Base-by-base conservation (phyloP, 2,888 invertebrate species). In the Hydraecia micacea region DNA sequence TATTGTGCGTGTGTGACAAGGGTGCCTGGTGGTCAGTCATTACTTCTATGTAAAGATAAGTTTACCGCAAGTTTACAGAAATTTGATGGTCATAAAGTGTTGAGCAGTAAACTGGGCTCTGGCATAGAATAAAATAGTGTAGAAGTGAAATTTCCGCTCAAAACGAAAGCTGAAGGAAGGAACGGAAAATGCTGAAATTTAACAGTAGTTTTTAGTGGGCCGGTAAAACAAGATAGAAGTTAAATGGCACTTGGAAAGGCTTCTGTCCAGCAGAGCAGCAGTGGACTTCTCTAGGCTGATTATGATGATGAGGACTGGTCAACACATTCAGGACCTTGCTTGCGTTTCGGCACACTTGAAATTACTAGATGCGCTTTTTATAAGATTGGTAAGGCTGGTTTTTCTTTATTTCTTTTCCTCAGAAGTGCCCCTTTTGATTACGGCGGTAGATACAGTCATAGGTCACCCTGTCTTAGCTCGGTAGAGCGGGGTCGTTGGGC, bases 71-170 rank as follows among this genome's bases (percentile, higher is more conserved):
- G 92, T 95, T 95, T 95, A 96, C 95, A 96, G 95, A 96, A 96
- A 95, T 96, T 96, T 95, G 94, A 95, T 93, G 94, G 94, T 93
- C 95, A 93, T 96, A 96, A 96, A 96, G 93, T 91, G 93, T 86
- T 91, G 91, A 93, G 92, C 91, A 88, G 92, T 95, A 95, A 96
- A 96, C 88, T 91, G 92, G 92, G 85, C 92, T 87, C 77, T 87
- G 90, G 89, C 67, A 75, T 62, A 68, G 67, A 81, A 15, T 68
- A 60, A 36, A 62, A 67, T 32, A 0, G 0, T 2, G 15, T 3
- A 73, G 80, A 49, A 39, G 39, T 0, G 72, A 28, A 46, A 63
- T 2, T 1, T 0, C 42, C 0, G 5, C 15, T 55, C 0, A 49
- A 32, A 36, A 49, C 5, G 36, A 21, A 11, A 15, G 13, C 58